phyloP scores from a whole-genome alignment of 2,113 vertebrate genomes.

The Trichechus manatus region DNA sequence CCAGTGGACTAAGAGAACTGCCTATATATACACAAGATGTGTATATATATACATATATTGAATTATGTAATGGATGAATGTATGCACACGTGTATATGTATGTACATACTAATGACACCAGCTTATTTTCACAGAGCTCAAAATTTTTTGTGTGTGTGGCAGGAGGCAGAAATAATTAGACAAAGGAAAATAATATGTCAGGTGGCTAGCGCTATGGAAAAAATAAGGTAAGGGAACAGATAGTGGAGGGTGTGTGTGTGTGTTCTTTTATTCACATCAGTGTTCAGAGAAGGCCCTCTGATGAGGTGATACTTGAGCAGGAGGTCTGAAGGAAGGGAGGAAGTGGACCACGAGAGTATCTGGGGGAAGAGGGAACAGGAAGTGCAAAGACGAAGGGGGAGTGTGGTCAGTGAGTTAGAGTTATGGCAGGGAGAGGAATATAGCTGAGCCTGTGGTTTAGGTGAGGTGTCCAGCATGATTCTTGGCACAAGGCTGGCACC shows the following conservation, averaged over 20 bases:
- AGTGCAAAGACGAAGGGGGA: background rate
- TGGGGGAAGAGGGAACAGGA: background rate
- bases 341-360: background rate
- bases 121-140: constrained; percentile 26
- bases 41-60: background rate
- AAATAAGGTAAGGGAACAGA: background rate
- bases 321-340: background rate
- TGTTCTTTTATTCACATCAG: background rate
- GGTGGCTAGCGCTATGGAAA: background rate
- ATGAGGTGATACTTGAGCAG: background rate
- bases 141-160: background rate
- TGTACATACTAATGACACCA: background rate
- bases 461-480: background rate
- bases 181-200: background rate
- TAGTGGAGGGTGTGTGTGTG: background rate
- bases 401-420: background rate
- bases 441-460: background rate
- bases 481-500: background rate
- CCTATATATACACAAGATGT: background rate
- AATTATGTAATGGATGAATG: background rate
- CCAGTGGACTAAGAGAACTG: background rate
- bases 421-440: background rate
- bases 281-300: background rate
- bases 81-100: background rate
- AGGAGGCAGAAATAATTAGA: background rate